A percentile compares a stretch with the other conserved stretches of the same genome.
These are phyloP conservation scores for Odontophorus gujanensis DNA, from an alignment of 2,113 vertebrate species.

Conservation along the genomic window DNA sequence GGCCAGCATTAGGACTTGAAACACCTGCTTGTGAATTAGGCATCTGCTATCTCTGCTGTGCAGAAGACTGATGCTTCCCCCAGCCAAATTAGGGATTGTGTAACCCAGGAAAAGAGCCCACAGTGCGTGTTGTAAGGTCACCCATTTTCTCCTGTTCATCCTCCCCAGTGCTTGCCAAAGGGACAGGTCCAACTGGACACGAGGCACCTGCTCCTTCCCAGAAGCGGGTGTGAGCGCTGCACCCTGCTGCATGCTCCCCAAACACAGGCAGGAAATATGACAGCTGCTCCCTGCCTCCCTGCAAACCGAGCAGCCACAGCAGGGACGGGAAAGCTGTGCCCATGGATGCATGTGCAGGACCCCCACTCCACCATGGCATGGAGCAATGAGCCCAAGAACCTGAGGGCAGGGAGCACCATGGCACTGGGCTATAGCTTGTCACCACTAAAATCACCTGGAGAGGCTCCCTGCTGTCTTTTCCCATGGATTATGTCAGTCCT, in stretches of 20 bases:
- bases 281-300: background rate
- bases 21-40: background rate
- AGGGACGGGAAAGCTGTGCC: background rate
- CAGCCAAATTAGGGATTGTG: background rate
- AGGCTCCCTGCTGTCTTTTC: background rate
- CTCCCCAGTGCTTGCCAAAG: background rate
- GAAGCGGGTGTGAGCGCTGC: background rate
- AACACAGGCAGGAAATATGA: background rate
- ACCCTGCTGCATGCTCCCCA: background rate
- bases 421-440: background rate
- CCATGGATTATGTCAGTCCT: background rate
- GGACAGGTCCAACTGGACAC: background rate
- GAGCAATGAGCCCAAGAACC: background rate
- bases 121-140: background rate
- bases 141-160: background rate
- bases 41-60: background rate
- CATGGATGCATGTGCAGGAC: background rate
- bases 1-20: background rate
- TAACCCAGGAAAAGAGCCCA: background rate
- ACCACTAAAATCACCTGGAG: background rate
- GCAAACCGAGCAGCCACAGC: accelerated
- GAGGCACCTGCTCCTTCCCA: background rate
- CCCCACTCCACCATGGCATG: accelerated
- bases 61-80: background rate
- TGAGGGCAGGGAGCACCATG: background rate